A percentile compares a stretch with the other conserved stretches of the same genome.
phyloP scores from a whole-genome alignment of 2,888 invertebrate species.

The Latrodectus elegans region DNA sequence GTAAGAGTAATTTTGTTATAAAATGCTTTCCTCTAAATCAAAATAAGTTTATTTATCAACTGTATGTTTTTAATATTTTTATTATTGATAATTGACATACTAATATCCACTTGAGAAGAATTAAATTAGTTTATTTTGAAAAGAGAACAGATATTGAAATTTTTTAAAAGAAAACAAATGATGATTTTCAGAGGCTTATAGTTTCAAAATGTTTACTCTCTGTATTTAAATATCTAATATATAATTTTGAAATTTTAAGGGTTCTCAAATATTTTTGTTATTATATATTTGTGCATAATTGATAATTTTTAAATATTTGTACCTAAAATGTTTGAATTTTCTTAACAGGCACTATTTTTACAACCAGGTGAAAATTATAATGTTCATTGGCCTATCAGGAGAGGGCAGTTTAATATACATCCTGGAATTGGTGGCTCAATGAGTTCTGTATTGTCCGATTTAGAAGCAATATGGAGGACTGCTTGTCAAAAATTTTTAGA shows the following conservation, averaged over 20 bases:
- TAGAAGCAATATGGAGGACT: constrained; percentile 91
- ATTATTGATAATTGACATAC: too few relatives aligned
- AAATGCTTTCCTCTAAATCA: too few relatives aligned
- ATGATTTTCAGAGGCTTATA: background rate
- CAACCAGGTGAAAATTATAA: constrained; percentile 84
- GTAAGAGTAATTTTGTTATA: constrained; percentile 74
- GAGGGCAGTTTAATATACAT: constrained; percentile 92
- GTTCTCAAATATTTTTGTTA: too few relatives aligned
- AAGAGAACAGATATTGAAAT: background rate
- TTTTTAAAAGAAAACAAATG: background rate
- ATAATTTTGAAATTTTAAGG: too few relatives aligned
- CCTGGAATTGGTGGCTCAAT: constrained; percentile 88
- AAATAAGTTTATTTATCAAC: too few relatives aligned
- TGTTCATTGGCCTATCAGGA: constrained; percentile 90
- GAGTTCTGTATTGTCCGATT: constrained; percentile 86
- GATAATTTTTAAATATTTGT: too few relatives aligned
- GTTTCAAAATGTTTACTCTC: background rate
- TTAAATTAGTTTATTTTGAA: too few relatives aligned
- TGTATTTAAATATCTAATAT: too few relatives aligned
- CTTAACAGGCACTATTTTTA: constrained; percentile 79
- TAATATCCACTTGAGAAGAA: too few relatives aligned
- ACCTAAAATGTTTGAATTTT: constrained; percentile 1
- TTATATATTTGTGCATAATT: too few relatives aligned
- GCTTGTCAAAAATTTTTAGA: constrained; percentile 85
- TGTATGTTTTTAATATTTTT: too few relatives aligned